Evolutionary conservation across 2,113 vertebrate genomes (phyloP), one percentile per base, ranked within the genome.

Genomic region (Chaetorhynchus papuensis): DNA sequence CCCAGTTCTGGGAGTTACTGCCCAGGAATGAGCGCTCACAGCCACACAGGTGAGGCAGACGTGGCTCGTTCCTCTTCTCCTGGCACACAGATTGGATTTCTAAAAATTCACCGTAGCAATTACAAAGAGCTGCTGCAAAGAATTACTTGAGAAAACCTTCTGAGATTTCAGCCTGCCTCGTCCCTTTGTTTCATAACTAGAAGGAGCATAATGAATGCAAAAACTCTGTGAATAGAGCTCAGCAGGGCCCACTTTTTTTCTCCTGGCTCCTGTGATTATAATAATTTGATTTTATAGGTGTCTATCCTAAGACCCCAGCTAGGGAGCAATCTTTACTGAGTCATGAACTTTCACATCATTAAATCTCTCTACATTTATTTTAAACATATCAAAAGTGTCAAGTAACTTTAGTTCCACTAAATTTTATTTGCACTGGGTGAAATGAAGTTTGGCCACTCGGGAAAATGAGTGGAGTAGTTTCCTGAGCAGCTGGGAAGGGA

Each of bases 281-380:
- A 95, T 96, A 97, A 97, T 97, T 97, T 97, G 97, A 97, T 97
- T 97, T 97, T 96, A 97, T 97, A 96, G 96, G 87, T 96, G 97
- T 97, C 97, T 98, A 95, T 97, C 97, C 95, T 94, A 81, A 97
- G 95, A 96, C 86, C 93, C 85, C 59, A 83, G 90, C 85, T 41
- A 94, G 96, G 97, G 96, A 97, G 94, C 88, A 76, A 96, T 97
- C 96, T 95, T 90, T 88, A 95, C 97, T 96, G 97, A 98, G 95
- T 97, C 97, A 97, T 96, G 96, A 97, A 97, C 97, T 98, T 97
- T 96, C 95, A 95, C 96, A 96, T 97, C 95, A 87, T 98, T 97
- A 97, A 97, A 97, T 97, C 96, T 89, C 96, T 94, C 92, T 21
- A 57, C 96, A 92, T 97, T 97, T 98, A 90, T 97, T 97, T 97